Conservation (phyloP, 2,888 invertebrate genomes). For the Malthinus seriepunctatus region DNA sequence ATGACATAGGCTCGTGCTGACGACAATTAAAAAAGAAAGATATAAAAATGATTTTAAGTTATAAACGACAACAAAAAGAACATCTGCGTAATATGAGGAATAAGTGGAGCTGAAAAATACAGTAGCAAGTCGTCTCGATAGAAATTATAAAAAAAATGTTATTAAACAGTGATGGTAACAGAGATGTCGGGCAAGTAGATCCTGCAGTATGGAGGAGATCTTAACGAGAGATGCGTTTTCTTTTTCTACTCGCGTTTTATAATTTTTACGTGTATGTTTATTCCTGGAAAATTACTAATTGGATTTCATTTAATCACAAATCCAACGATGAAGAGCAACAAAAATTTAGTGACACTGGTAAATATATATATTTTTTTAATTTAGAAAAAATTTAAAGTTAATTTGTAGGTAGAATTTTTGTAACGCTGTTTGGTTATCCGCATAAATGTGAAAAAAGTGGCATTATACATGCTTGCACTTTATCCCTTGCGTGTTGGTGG, state of each 20-base stretch:
- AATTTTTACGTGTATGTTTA: conserved; percentile 22
- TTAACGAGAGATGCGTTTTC: conserved; percentile 37
- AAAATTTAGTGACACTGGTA: conserved; percentile 16
- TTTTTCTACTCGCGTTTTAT: conserved; percentile 29
- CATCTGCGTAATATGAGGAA: conserved; percentile 5
- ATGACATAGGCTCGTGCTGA: conserved; percentile 2
- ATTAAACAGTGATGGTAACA: conserved; percentile 7
- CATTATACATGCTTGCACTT: conserved; percentile 66
- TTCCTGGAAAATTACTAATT: conserved; percentile 17
- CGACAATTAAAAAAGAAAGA: conserved; percentile 12
- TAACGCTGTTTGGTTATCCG: conserved; percentile 64
- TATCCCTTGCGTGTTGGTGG: conserved; percentile 76
- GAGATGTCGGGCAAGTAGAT: conserved; percentile 4
- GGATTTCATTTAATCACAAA: background rate
- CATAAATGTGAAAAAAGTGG: conserved; percentile 61
- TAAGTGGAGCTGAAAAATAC: conserved; percentile 21
- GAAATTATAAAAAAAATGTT: conserved; percentile 9
- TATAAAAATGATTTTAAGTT: conserved; percentile 11
- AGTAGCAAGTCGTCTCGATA: background rate
- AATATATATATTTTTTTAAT: background rate
- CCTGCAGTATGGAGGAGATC: conserved; percentile 30
- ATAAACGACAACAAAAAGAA: background rate
- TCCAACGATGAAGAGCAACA: conserved; percentile 1
- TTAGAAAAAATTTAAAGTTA: background rate
- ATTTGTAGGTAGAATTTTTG: conserved; percentile 56